Conservation (phyloP, 2,113 vertebrate species). For the Phoxinus phoxinus region DNA sequence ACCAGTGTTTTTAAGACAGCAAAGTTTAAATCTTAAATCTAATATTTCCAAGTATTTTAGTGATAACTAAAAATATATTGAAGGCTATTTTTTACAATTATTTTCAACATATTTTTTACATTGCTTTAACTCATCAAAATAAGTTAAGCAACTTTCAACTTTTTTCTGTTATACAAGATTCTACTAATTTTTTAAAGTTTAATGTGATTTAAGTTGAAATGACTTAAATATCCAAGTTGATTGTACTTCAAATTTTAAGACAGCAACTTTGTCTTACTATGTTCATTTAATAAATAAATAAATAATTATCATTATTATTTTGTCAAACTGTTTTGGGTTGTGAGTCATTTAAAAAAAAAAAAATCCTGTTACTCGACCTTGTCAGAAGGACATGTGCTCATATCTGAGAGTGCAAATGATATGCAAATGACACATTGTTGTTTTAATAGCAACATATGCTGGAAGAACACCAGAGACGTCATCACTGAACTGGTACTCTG, state of each 20-base stretch:
- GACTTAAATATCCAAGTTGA: too few species aligned
- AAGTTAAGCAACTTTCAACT: too few species aligned
- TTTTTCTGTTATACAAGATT: too few species aligned
- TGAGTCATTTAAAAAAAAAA: background rate
- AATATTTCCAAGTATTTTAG: background rate
- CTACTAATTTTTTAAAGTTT: too few species aligned
- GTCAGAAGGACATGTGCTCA: background rate
- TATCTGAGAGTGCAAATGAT: background rate
- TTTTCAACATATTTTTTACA: background rate
- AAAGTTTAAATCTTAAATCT: background rate
- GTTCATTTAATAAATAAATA: too few species aligned
- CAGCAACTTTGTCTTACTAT: too few species aligned
- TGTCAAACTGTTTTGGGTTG: background rate
- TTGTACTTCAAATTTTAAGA: too few species aligned
- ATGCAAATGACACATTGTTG: slow-evolving; percentile 7
- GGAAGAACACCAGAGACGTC: slow-evolving; percentile 4
- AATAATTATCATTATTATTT: background rate
- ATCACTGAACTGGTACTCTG: background rate
- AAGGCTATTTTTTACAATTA: background rate
- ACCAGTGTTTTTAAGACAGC: background rate
- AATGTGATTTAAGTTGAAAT: too few species aligned
- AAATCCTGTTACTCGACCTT: background rate
- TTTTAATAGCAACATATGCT: slow-evolving; percentile 2
- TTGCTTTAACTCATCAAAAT: too few species aligned
- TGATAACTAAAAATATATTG: background rate